A percentile compares a stretch with the other conserved stretches of the same genome.
Conservation (phyloP, 1,140 invertebrate species). For the Bombus fervidus region DNA sequence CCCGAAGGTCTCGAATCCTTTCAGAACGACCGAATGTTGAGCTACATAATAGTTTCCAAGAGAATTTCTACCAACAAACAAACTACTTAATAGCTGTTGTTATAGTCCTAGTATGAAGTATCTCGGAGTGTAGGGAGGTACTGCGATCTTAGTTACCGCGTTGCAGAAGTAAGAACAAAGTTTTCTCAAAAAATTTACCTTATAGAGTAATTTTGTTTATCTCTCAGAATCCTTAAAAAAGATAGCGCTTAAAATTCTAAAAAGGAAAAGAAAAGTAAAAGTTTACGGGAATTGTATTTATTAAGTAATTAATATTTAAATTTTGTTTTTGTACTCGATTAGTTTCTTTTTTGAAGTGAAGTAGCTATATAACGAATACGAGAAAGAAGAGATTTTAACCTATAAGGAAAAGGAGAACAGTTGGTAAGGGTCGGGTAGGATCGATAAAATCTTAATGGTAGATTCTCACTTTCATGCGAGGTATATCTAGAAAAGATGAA, state of each 20-base stretch:
- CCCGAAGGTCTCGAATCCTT: slow-evolving; percentile 16
- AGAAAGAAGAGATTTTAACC: background rate
- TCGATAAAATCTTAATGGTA: slow-evolving; percentile 10
- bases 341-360: background rate
- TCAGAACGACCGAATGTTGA: slow-evolving; percentile 7
- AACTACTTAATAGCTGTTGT: slow-evolving; percentile 77
- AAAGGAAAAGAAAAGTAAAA: background rate
- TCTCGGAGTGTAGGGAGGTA: background rate
- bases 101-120: slow-evolving; percentile 56
- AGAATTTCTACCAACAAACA: slow-evolving; percentile 75
- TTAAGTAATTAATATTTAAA: background rate
- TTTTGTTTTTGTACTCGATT: background rate
- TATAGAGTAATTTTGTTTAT: slow-evolving; percentile 40
- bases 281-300: background rate
- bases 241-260: background rate
- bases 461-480: slow-evolving; percentile 16
- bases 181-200: slow-evolving; percentile 27
- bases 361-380: no score
- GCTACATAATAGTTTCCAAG: slow-evolving; percentile 10
- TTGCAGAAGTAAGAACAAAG: slow-evolving; percentile 8
- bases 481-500: background rate
- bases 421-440: background rate
- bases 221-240: slow-evolving; percentile 33
- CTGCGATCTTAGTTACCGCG: slow-evolving; percentile 15
- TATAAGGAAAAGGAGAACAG: background rate